Evolutionary conservation across 2,113 vertebrate species (phyloP), one percentile per base, ranked within the genome.

Genomic region (Crotalus viridis): DNA sequence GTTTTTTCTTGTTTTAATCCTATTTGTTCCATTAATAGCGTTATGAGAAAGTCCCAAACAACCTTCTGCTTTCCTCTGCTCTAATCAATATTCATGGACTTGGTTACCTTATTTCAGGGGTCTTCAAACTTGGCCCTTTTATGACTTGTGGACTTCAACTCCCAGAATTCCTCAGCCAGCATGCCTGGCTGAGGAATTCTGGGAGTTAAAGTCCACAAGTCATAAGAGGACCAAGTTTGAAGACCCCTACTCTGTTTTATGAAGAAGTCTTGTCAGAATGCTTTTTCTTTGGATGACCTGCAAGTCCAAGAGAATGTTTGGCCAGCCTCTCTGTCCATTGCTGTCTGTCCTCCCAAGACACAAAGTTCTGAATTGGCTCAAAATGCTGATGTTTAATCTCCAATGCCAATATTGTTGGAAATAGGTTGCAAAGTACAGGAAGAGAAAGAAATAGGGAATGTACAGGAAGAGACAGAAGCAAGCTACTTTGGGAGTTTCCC

Each of bases 221-320:
- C 48, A 51, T 51, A 51, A 51, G 8, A 51, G 48, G 48, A 8
- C 48, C 48, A 51, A 9, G 48, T 9, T 51, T 51, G 48, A 51
- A 51, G 48, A 51, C 48, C 48, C 48, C 48, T 51, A 7, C 8
- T 8, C 48, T 17, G 93, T 91, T n/a, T 94, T 88, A 57, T 64
- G 55, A 5, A 93, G 52, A 92, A 64, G 55, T 93, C 93, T 96
- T 94, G 94, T 4, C 46, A 92, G 33, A 85, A 92, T 89, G 33
- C 21, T 22, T 7, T 61, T 96, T 96, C 92, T 95, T 91, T 54
- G 93, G 92, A 96, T 91, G 94, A 55, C 22, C 43, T 57, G 96
- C 46, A 88, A 94, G 92, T 94, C 92, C 88, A 69, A 43, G 92
- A 90, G 33, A 93, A 13, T 52, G 85, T 3, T 90, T 59, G 94